Conservation (phyloP, 2,113 vertebrate genomes). For the Sinocyclocheilus maitianheensis region DNA sequence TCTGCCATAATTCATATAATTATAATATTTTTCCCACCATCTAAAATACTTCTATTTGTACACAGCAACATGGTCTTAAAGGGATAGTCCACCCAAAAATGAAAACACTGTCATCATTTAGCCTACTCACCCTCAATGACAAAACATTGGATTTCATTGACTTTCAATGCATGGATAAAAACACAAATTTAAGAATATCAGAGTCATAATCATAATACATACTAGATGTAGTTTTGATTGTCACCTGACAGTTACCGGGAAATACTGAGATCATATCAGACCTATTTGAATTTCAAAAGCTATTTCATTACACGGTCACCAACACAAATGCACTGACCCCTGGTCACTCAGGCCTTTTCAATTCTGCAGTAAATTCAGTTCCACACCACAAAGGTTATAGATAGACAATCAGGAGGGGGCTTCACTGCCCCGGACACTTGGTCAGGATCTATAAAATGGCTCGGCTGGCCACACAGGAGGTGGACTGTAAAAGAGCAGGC, state of each 20-base stretch:
- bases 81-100: not conserved
- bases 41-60: not conserved
- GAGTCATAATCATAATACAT: not conserved
- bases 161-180: not conserved
- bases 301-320: not conserved
- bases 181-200: not conserved
- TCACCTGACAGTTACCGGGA: not conserved
- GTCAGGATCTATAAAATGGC: conserved; percentile 30
- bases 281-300: not conserved
- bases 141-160: not conserved
- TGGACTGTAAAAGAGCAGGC: conserved; percentile 27
- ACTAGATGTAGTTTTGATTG: not conserved
- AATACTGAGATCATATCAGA: not conserved
- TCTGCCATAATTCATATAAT: not conserved
- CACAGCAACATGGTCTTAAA: not conserved
- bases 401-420: not conserved
- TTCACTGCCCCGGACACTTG: not conserved
- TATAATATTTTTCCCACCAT: not conserved
- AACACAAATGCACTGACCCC: not conserved
- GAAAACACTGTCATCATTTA: not conserved
- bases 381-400: not conserved
- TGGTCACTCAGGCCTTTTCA: not conserved
- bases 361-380: conserved; percentile 18
- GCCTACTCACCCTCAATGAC: not conserved
- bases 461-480: conserved; percentile 29